Evolutionary conservation across 2,888 invertebrate genomes (phyloP).

Genomic region (Pandemis corylana): DNA sequence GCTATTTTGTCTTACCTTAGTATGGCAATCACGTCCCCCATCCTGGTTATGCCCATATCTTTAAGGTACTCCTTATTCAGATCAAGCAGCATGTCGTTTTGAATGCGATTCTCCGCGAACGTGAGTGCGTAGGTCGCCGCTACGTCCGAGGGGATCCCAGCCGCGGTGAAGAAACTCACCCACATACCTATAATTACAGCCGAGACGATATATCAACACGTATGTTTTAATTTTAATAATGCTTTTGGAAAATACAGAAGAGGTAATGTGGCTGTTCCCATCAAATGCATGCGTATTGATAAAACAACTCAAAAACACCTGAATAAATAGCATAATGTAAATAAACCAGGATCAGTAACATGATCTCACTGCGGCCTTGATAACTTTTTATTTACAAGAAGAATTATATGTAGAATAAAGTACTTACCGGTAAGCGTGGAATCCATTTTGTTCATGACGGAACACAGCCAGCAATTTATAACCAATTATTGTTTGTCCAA

Average conservation of each 20-base stretch:
- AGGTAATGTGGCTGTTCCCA: background rate
- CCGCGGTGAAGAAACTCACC: slow-evolving; percentile 94
- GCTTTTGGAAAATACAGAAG: background rate
- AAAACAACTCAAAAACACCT: slow-evolving; percentile 24
- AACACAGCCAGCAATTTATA: background rate
- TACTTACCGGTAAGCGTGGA: slow-evolving; percentile 68
- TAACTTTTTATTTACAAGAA: slow-evolving; percentile 4
- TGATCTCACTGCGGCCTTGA: slow-evolving; percentile 29
- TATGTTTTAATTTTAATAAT: background rate
- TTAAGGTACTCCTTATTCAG: slow-evolving; percentile 93
- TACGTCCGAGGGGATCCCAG: slow-evolving; percentile 92
- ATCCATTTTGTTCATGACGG: slow-evolving; percentile 64
- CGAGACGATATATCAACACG: background rate
- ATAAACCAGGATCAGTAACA: slow-evolving; percentile 31
- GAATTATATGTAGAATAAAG: background rate
- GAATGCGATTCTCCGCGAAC: slow-evolving; percentile 94
- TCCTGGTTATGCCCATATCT: slow-evolving; percentile 94
- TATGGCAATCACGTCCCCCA: slow-evolving; percentile 89
- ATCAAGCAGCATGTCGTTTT: slow-evolving; percentile 93
- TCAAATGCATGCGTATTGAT: no score
- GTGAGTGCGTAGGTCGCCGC: slow-evolving; percentile 93
- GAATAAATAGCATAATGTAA: slow-evolving; percentile 37
- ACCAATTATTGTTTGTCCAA: background rate
- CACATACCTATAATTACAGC: slow-evolving; percentile 85
- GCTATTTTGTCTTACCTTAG: slow-evolving; percentile 77